Conservation (phyloP, 2,888 invertebrate species). For the Eupelmus urozonus region DNA sequence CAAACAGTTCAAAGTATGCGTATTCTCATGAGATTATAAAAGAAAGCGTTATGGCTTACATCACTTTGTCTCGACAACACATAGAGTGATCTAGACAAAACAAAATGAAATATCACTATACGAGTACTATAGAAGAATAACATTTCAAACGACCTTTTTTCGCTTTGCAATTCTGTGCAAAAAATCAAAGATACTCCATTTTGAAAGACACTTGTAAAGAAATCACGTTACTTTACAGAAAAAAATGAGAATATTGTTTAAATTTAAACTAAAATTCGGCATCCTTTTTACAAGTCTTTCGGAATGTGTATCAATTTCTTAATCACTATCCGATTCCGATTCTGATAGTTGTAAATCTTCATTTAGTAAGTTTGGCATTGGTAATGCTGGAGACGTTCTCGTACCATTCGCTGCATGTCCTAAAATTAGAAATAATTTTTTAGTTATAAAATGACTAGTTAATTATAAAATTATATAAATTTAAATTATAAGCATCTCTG, state of each 20-base stretch:
- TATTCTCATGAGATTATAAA: constrained; percentile 57
- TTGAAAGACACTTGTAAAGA: constrained; percentile 59
- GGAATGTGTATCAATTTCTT: constrained; percentile 72
- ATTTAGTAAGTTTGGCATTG: constrained; percentile 84
- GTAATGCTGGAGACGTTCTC: constrained; percentile 70
- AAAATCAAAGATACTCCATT: constrained; percentile 56
- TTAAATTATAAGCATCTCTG: background rate
- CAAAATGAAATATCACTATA: constrained; percentile 60
- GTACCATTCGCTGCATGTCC: constrained; percentile 72
- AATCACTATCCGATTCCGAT: constrained; percentile 89
- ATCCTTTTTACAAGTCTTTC: constrained; percentile 60
- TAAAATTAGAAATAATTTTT: constrained; percentile 61
- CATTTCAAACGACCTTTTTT: constrained; percentile 42
- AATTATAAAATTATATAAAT: background rate
- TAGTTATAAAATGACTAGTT: background rate
- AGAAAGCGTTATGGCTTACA: constrained; percentile 58
- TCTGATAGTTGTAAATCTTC: constrained; percentile 93
- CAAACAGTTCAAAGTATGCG: constrained; percentile 43
- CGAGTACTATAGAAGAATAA: constrained; percentile 58
- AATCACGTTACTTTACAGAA: constrained; percentile 53
- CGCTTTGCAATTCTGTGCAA: constrained; percentile 46
- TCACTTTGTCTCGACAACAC: constrained; percentile 49
- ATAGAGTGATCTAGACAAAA: constrained; percentile 52
- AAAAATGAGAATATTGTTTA: constrained; percentile 53
- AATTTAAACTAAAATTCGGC: constrained; percentile 55